Evolutionary conservation across 2,888 invertebrate species (phyloP).

Genomic region (Dolichopus griseipennis): DNA sequence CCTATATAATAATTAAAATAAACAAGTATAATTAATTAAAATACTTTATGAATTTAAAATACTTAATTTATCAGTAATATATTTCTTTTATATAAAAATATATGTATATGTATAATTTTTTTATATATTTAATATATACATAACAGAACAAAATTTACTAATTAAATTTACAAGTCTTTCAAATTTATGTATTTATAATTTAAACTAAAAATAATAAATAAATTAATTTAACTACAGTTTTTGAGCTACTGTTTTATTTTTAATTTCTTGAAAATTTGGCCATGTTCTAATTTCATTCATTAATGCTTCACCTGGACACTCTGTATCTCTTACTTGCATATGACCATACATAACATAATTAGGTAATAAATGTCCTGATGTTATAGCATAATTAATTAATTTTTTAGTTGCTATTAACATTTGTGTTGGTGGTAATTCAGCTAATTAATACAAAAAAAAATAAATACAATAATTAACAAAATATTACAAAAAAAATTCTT

Average conservation of each 20-base stretch:
- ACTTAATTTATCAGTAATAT: too few relatives aligned
- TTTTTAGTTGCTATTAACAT: conserved; percentile 53
- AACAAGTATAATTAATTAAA: too few relatives aligned
- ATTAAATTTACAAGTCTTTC: too few relatives aligned
- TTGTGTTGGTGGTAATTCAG: conserved; percentile 47
- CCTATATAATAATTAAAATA: too few relatives aligned
- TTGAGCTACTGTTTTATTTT: conserved; percentile 8
- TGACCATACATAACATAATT: conserved; percentile 59
- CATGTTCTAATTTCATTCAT: conserved; percentile 53
- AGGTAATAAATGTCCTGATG: conserved; percentile 48
- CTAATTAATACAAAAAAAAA: conserved; percentile 39
- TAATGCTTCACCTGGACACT: conserved; percentile 57
- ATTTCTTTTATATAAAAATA: too few relatives aligned
- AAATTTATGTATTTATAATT: too few relatives aligned
- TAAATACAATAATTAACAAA: neutral
- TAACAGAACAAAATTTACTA: too few relatives aligned
- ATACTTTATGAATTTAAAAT: too few relatives aligned
- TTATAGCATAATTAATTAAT: conserved; percentile 53
- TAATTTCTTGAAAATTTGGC: conserved; percentile 44
- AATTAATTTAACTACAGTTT: too few relatives aligned
- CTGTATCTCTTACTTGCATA: conserved; percentile 51
- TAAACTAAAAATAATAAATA: too few relatives aligned
- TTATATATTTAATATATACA: too few relatives aligned
- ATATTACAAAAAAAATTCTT: neutral
- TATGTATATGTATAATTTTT: too few relatives aligned